Percentiles rank a stretch among this genome's conserved stretches.
phyloP scores from a whole-genome alignment of 2,888 invertebrate species.

The Adela reaumurella region DNA sequence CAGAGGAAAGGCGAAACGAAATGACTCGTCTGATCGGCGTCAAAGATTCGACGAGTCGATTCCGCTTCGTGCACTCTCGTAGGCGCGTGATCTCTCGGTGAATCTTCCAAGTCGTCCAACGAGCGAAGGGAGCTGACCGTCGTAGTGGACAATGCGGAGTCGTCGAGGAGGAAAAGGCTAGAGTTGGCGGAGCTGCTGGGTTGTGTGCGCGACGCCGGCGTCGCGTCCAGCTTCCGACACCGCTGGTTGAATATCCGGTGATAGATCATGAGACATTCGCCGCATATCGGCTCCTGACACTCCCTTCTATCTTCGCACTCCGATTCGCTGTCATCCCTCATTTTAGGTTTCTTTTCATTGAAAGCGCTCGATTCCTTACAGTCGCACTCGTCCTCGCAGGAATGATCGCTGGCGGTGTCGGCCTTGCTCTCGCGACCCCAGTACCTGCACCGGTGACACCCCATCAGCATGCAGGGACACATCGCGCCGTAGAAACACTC shows the following conservation, averaged over 20 bases:
- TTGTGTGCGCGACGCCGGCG: conserved; percentile 16
- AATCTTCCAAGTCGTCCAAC: conserved; percentile 52
- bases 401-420: conserved; percentile 14
- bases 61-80: conserved; percentile 5
- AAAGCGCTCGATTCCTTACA: not conserved
- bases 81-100: conserved; percentile 13
- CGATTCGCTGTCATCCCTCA: conserved; percentile 2
- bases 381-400: conserved; percentile 13
- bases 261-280: conserved; percentile 28
- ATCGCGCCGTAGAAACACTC: conserved; percentile 28
- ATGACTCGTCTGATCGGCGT: conserved; percentile 6
- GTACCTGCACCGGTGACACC: conserved; percentile 45
- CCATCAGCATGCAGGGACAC: conserved; percentile 42
- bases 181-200: conserved; percentile 46
- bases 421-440: conserved; percentile 21
- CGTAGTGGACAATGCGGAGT: conserved; percentile 48
- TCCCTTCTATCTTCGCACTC: conserved; percentile 7
- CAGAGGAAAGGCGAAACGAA: conserved; percentile 24
- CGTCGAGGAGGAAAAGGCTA: conserved; percentile 56
- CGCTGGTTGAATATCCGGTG: conserved; percentile 24
- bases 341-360: not conserved
- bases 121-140: conserved; percentile 57
- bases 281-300: conserved; percentile 19
- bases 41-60: not conserved
- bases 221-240: conserved; percentile 7